Evolutionary conservation across 1,140 invertebrate species (phyloP), one percentile per base, ranked within the genome.

Genomic region (Cydia strobilella): DNA sequence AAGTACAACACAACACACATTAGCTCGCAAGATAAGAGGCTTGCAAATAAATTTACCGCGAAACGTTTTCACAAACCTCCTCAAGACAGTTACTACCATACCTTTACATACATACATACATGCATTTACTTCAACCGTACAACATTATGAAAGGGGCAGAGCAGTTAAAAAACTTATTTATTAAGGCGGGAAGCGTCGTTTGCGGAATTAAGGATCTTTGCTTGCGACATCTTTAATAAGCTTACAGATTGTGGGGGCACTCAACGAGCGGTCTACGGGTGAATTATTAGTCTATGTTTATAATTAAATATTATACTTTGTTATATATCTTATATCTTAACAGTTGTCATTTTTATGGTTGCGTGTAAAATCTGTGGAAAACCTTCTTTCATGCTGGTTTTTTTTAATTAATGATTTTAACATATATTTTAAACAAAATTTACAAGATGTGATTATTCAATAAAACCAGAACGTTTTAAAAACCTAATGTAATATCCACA

Each of bases 201-300:
- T 80, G 76, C 71, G 73, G 77, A 80, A 82, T 82, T 79, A 80
- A 82, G 80, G 76, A 82, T 81, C 78, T 82, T 82, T 84, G 81
- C 76, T 65, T 72, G 77, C 72, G 75, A 79, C 79, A 76, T 80
- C 78, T 82, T 79, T 81, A 82, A 84, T 84, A 80, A 54, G 51
- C 51, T 54, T 54, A 20, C 15, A 5, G 51, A 18, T 18, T 54
- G 51, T n/a, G 51, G 42, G 42, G 42, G 42, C 42, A 45, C n/a
- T 18, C n/a, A 54, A 54, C 51, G 51, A 54, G 51, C 51, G 51
- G 6, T n/a, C 15, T 54, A 13, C 15, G 51, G 51, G 51, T 54
- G 7, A 54, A 6, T 54, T 54, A 54, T 54, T 54, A 9, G 48
- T 51, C 10, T 0, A 18, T 18, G n/a, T 54, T 54, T n/a, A 54